Percentiles rank a stretch among this genome's conserved stretches.
Evolutionary conservation across 2,888 invertebrate genomes (phyloP).

Genomic region (Exephanes ischioxanthus): DNA sequence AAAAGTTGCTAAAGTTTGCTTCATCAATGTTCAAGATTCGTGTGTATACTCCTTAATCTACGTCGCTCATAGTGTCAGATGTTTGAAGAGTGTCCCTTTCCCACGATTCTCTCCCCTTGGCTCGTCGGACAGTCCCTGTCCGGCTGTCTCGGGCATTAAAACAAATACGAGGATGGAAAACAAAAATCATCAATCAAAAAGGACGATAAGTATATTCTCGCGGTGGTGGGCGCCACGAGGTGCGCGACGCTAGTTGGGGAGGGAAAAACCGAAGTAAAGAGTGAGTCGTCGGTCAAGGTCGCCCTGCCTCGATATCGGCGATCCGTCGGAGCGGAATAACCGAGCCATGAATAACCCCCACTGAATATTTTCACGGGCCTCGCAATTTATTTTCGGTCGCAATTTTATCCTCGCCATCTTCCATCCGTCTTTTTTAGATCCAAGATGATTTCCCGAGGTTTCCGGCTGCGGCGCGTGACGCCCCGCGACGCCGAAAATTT

Average conservation of each 20-base stretch:
- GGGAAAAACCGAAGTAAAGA: conserved; percentile 9
- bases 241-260: neutral
- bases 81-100: neutral
- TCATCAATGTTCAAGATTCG: neutral
- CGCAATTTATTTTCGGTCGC: conserved; percentile 51
- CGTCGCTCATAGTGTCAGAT: neutral
- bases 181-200: conserved; percentile 27
- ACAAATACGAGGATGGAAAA: conserved; percentile 36
- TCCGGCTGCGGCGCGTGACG: conserved; percentile 29
- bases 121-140: neutral
- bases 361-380: conserved; percentile 51
- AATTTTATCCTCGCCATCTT: conserved; percentile 24
- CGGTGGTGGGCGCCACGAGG: neutral
- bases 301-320: conserved; percentile 43
- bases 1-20: neutral
- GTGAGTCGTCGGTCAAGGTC: conserved; percentile 56
- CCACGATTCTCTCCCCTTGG: neutral
- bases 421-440: neutral
- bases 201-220: conserved; percentile 3
- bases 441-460: conserved; percentile 47
- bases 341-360: conserved; percentile 56
- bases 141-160: neutral
- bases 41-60: neutral
- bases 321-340: conserved; percentile 50
- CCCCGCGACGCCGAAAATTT: conserved; percentile 48